These are phyloP conservation scores for Cerastoderma edule DNA, from an alignment of 2,888 invertebrate species.

Conservation along the genomic window DNA sequence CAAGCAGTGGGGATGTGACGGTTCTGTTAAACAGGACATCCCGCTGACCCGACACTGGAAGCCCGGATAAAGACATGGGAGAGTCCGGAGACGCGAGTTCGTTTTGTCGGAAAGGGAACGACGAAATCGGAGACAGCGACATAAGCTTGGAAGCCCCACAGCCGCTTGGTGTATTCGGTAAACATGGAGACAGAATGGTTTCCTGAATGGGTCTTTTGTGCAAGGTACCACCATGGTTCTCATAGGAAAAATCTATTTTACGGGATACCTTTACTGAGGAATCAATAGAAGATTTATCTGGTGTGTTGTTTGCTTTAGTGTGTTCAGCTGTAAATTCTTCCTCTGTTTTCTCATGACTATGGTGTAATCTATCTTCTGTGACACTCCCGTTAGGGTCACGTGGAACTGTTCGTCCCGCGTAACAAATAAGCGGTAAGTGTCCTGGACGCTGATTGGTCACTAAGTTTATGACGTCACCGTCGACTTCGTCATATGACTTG, in stretches of 20 bases:
- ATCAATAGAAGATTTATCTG: conserved; percentile 13
- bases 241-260: conserved; percentile 31
- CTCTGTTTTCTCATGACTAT: no score
- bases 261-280: conserved; percentile 38
- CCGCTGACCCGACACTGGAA: not conserved
- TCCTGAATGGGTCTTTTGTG: not conserved
- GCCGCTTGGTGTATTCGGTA: conserved; percentile 8
- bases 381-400: not conserved
- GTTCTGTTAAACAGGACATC: not conserved
- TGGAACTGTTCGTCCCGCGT: not conserved
- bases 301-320: not conserved
- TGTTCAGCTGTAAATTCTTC: not conserved
- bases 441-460: conserved; percentile 15
- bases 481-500: conserved; percentile 37
- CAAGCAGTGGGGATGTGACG: not conserved
- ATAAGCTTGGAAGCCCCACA: conserved; percentile 33
- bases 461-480: conserved; percentile 34
- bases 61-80: conserved; percentile 30
- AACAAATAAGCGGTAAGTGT: conserved; percentile 39
- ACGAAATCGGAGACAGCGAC: conserved; percentile 59
- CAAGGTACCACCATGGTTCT: not conserved
- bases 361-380: not conserved
- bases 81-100: conserved; percentile 63
- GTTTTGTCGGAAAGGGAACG: conserved; percentile 58
- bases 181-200: not conserved